Evolutionary conservation across 2,113 vertebrate species (phyloP).

Genomic region (Bambusicola thoracicus): DNA sequence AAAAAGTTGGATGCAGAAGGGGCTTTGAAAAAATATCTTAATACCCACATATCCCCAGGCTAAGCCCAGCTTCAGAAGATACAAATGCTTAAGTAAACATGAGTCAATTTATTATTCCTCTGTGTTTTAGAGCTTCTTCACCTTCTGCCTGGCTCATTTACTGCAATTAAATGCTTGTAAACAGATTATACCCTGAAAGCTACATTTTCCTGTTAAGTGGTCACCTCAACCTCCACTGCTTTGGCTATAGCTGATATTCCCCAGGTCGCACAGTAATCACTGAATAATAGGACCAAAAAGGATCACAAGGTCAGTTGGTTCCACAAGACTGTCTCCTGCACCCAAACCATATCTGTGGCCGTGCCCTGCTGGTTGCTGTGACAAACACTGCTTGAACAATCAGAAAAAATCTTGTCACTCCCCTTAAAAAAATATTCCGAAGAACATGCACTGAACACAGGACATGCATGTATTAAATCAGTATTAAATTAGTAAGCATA

Average conservation of each 20-base stretch:
- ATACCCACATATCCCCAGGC: neutral
- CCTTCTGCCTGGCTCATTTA: slow-evolving; percentile 67
- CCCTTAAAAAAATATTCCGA: neutral
- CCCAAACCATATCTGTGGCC: neutral
- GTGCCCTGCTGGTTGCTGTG: neutral
- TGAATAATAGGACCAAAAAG: slow-evolving; percentile 1
- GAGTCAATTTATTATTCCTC: slow-evolving; percentile 64
- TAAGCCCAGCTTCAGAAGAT: slow-evolving; percentile 39
- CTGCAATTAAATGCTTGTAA: slow-evolving; percentile 67
- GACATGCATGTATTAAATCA: neutral
- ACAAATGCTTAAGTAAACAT: slow-evolving; percentile 60
- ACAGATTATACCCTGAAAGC: slow-evolving; percentile 60
- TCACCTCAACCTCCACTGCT: slow-evolving; percentile 38
- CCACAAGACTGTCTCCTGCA: neutral
- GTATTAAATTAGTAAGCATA: fast-evolving
- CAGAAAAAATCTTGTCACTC: neutral
- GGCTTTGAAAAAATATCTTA: slow-evolving; percentile 6
- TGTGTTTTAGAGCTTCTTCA: slow-evolving; percentile 61
- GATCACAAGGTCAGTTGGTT: neutral
- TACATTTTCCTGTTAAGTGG: slow-evolving; percentile 41
- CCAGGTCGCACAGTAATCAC: slow-evolving; percentile 8
- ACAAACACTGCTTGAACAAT: neutral
- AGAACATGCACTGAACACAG: neutral
- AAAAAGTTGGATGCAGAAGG: neutral
- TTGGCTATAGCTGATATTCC: neutral